Percentiles rank a stretch among this genome's conserved stretches.
These are phyloP conservation scores for Oophaga sylvatica DNA, from an alignment of 2,797 vertebrate genomes.

Conservation along the genomic window DNA sequence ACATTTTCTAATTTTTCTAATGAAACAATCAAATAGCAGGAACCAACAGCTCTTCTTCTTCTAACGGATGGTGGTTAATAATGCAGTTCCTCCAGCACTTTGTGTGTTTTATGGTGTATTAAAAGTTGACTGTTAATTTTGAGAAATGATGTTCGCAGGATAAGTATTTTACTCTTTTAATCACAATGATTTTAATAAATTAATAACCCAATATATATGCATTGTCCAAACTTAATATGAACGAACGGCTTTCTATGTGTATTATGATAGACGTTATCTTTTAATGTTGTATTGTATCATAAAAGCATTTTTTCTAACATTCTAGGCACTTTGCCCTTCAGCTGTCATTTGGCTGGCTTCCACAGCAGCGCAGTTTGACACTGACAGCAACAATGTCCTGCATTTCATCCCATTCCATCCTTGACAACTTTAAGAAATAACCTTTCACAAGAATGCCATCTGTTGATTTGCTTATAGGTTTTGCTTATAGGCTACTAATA, in stretches of 20 bases:
- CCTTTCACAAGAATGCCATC: constrained; percentile 59
- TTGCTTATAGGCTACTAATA: constrained; percentile 56
- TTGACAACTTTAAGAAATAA: constrained; percentile 62
- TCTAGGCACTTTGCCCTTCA: constrained; percentile 58
- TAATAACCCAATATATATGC: constrained; percentile 11
- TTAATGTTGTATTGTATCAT: constrained; percentile 38
- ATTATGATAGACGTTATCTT: constrained; percentile 34
- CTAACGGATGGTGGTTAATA: constrained; percentile 28
- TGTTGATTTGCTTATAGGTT: constrained; percentile 56
- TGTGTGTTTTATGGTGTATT: constrained; percentile 26
- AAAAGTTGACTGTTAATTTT: constrained; percentile 24
- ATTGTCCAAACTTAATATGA: constrained; percentile 5
- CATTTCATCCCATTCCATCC: constrained; percentile 52
- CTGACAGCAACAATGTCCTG: constrained; percentile 63
- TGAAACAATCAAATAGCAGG: neutral
- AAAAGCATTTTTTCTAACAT: constrained; percentile 49
- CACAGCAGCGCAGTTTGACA: constrained; percentile 59
- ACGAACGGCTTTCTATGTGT: neutral
- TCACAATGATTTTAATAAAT: constrained; percentile 15
- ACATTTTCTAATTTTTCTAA: neutral
- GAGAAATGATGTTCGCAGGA: constrained; percentile 6
- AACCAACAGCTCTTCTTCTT: constrained; percentile 13
- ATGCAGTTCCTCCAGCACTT: neutral
- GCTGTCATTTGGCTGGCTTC: constrained; percentile 59
- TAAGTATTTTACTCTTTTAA: constrained; percentile 26